Percentiles rank a stretch among this genome's conserved stretches.
These are phyloP conservation scores for Siphonodentalium dalli DNA, from an alignment of 2,888 invertebrate species.

Conservation along the genomic window DNA sequence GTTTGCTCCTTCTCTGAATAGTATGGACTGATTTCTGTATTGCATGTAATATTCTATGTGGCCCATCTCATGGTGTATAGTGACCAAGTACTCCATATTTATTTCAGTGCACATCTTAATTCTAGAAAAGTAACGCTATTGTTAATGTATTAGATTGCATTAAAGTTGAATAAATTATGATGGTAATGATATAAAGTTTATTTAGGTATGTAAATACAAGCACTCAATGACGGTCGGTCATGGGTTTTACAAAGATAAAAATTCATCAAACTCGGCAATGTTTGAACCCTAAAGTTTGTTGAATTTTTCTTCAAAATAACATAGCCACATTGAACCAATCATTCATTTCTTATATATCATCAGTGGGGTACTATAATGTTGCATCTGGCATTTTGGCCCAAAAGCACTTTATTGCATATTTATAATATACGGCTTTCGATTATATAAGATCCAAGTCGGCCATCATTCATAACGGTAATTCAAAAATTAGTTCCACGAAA, in stretches of 20 bases:
- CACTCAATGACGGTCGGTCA: neutral
- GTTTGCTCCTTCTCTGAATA: conserved; percentile 81
- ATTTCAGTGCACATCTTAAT: conserved; percentile 60
- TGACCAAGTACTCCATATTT: conserved; percentile 48
- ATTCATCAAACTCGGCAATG: neutral
- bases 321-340: too few species aligned
- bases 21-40: conserved; percentile 58
- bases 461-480: too few species aligned
- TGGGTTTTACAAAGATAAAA: neutral
- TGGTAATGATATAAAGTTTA: too few species aligned
- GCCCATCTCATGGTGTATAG: conserved; percentile 63
- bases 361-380: too few species aligned
- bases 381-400: too few species aligned
- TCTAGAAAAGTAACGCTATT: conserved; percentile 25
- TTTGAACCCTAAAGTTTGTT: neutral
- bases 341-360: too few species aligned
- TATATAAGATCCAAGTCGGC: too few species aligned
- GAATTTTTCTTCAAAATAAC: too few species aligned
- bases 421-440: too few species aligned
- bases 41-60: conserved; percentile 59
- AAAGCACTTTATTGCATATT: too few species aligned
- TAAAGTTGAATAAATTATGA: neutral
- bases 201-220: neutral
- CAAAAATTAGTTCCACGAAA: too few species aligned
- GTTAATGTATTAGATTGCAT: neutral